Evolutionary conservation across 2,113 vertebrate genomes (phyloP), one percentile per base, ranked within the genome.

Genomic region (Drymodes brunneopygia): DNA sequence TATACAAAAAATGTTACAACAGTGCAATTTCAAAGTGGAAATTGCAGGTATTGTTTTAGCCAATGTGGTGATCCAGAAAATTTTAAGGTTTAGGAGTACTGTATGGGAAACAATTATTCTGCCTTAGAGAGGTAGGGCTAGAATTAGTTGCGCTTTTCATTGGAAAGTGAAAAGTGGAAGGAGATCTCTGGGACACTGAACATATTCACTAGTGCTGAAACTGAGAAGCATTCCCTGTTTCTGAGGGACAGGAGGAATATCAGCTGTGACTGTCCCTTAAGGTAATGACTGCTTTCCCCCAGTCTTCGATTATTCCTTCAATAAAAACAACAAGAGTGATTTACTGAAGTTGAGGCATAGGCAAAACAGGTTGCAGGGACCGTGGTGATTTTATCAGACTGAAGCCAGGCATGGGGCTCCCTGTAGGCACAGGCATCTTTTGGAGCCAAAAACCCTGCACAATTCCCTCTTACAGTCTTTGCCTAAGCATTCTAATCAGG

Each of bases 241-340:
- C 38, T 86, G 79, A 85, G 71, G 82, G 62, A 85, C 27, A 80
- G 66, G 54, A 88, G 35, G 31, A 86, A 83, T 28, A 77, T 25
- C 47, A 77, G 51, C 47, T 86, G 22, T 50, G 83, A 65, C 58
- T 73, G 20, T 86, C 73, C 75, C 90, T 93, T 94, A 83, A 83
- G 58, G 45, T 38, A 90, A 71, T 62, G 79, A 70, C 66, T 85
- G 60, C 40, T 85, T 87, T 86, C 54, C 71, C 57, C 69, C 42
- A 90, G 67, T 62, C 71, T 92, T 92, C 29, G 16, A 92, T 90
- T 90, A 86, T 86, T 81, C 79, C 86, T 88, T 82, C 74, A 94
- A 48, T 87, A 90, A 71, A 57, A 89, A 79, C 85, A 87, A 82
- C 38, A 75, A 86, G 75, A 77, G 12, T 62, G 67, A 88, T 90